These are phyloP conservation scores for Cephonodes hylas DNA, from an alignment of 2,888 invertebrate species.

Conservation along the genomic window DNA sequence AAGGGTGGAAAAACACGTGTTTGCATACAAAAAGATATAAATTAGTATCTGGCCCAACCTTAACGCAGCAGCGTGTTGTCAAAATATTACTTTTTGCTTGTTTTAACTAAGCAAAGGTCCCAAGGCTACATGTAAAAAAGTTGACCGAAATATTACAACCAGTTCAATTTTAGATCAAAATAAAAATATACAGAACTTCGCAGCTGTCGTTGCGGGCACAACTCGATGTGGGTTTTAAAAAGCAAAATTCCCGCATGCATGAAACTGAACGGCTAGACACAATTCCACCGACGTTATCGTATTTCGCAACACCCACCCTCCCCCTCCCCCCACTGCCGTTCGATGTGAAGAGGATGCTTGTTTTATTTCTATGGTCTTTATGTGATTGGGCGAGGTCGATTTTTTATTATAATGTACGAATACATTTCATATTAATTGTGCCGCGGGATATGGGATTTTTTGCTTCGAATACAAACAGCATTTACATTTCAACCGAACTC, in stretches of 20 bases:
- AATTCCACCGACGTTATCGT: slow-evolving; percentile 47
- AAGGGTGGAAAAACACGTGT: too few species aligned
- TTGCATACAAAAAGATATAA: neutral
- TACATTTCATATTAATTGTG: neutral
- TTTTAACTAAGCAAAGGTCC: neutral
- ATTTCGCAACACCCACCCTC: slow-evolving; percentile 33
- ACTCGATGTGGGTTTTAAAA: slow-evolving; percentile 37
- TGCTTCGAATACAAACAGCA: neutral
- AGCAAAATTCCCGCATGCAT: slow-evolving; percentile 38
- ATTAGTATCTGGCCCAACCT: neutral
- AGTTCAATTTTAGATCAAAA: slow-evolving; percentile 3
- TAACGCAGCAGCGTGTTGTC: neutral
- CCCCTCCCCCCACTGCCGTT: slow-evolving; percentile 15
- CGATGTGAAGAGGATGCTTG: slow-evolving; percentile 40
- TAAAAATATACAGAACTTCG: slow-evolving; percentile 13
- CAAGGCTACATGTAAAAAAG: neutral
- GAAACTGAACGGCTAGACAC: slow-evolving; percentile 42
- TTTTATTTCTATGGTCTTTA: slow-evolving; percentile 44
- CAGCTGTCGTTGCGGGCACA: slow-evolving; percentile 29
- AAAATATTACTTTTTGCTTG: neutral
- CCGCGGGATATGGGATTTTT: neutral
- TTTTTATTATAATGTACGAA: slow-evolving; percentile 35
- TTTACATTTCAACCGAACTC: neutral
- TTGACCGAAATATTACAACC: neutral
- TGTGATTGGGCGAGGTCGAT: slow-evolving; percentile 45